Evolutionary conservation across 2,888 invertebrate species (phyloP).

Genomic region (Machimus atricapillus): DNA sequence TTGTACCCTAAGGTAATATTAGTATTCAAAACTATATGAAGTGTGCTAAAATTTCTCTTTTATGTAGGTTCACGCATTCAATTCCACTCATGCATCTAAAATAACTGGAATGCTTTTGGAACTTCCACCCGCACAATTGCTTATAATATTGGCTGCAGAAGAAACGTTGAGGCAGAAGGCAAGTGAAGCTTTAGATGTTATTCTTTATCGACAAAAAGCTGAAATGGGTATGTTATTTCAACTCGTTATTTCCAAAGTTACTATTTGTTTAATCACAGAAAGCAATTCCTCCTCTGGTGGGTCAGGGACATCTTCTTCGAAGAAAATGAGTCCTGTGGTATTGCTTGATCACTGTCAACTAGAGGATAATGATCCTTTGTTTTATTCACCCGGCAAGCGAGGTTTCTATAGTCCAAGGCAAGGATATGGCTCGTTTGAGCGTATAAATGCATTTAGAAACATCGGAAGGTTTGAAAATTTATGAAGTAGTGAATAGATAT

Average conservation of each 20-base stretch:
- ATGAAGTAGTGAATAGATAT: conserved; percentile 42
- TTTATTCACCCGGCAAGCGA: conserved; percentile 93
- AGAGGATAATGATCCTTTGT: conserved; percentile 88
- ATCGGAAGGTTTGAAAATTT: conserved; percentile 80
- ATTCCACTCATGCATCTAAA: conserved; percentile 83
- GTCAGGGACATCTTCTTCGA: conserved; percentile 49
- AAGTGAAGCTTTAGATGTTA: conserved; percentile 92
- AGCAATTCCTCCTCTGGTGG: conserved; percentile 11
- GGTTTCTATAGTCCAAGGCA: conserved; percentile 97
- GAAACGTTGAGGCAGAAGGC: conserved; percentile 90
- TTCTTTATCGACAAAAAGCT: conserved; percentile 63
- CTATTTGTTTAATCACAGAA: not conserved
- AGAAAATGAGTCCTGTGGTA: conserved; percentile 59
- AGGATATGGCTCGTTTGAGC: conserved; percentile 87
- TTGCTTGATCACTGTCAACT: conserved; percentile 62
- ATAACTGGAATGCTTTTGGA: conserved; percentile 96
- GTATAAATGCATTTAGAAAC: conserved; percentile 97
- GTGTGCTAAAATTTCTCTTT: not conserved
- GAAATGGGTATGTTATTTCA: conserved; percentile 52
- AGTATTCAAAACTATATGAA: not conserved
- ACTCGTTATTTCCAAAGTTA: not conserved
- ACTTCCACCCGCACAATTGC: conserved; percentile 86
- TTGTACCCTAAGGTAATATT: conserved; percentile 81
- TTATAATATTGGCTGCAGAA: conserved; percentile 90
- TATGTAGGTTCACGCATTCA: conserved; percentile 77